Percentiles rank a stretch among this genome's conserved stretches.
phyloP scores from a whole-genome alignment of 2,888 invertebrate genomes.

The Himalopsyche japonica region DNA sequence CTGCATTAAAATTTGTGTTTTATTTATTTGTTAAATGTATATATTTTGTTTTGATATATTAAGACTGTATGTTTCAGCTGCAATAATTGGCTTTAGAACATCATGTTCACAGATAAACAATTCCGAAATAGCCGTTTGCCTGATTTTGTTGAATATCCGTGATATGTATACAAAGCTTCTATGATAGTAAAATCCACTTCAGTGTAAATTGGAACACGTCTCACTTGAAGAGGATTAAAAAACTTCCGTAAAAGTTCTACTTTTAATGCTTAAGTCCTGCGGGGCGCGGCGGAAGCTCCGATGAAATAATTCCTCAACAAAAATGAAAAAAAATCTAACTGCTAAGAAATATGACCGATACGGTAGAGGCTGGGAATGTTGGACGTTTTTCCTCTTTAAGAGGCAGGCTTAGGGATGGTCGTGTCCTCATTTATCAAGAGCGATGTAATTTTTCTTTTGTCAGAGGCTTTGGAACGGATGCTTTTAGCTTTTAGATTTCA shows the following conservation, averaged over 20 bases:
- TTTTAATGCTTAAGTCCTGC: neutral
- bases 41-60: too few species aligned
- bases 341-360: neutral
- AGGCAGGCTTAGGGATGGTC: neutral
- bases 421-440: neutral
- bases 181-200: neutral
- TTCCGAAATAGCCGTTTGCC: too few species aligned
- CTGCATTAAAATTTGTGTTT: too few species aligned
- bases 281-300: neutral
- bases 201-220: neutral
- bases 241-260: neutral
- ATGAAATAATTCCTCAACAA: neutral
- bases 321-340: neutral
- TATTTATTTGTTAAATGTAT: too few species aligned
- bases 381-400: neutral
- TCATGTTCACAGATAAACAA: too few species aligned
- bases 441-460: neutral
- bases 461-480: neutral
- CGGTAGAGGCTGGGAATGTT: neutral
- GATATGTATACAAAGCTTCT: neutral
- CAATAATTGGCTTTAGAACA: too few species aligned
- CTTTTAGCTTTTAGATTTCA: neutral
- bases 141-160: too few species aligned
- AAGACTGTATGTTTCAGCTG: too few species aligned
- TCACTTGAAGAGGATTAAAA: neutral